Evolutionary conservation across 2,797 vertebrate species (phyloP).

Genomic region (Phoebastria nigripes): DNA sequence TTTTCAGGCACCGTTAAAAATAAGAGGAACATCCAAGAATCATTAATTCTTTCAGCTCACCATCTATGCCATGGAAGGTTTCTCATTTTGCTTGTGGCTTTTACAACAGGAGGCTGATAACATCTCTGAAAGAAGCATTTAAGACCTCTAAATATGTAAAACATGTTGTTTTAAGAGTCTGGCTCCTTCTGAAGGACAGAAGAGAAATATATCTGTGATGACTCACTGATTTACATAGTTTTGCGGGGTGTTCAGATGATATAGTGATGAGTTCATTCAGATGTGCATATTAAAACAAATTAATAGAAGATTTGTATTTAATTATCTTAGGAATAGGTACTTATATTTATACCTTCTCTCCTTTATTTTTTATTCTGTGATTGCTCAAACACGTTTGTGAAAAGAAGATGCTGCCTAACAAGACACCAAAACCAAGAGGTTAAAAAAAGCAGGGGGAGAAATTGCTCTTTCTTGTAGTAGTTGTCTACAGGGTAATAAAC

Average conservation of each 20-base stretch:
- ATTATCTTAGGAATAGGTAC: not conserved
- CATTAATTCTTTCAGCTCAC: not conserved
- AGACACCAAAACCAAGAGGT: not conserved
- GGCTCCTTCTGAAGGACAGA: not conserved
- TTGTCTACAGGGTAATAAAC: conserved; percentile 61
- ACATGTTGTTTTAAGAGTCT: not conserved
- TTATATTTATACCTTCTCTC: not conserved
- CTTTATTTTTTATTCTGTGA: not conserved
- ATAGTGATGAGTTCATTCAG: not conserved
- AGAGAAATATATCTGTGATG: not conserved
- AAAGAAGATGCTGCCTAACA: not conserved
- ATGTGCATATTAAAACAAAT: not conserved
- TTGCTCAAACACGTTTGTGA: not conserved
- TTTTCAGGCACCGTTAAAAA: not conserved
- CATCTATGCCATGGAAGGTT: not conserved
- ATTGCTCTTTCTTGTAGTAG: conserved; percentile 49
- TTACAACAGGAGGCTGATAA: not conserved
- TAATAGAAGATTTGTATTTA: not conserved
- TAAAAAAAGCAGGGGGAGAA: conserved; percentile 26
- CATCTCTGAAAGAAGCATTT: not conserved
- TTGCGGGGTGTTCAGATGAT: not conserved
- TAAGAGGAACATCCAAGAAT: not conserved
- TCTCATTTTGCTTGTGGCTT: not conserved
- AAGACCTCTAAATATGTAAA: not conserved
- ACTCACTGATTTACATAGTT: not conserved